Percentiles rank a stretch among this genome's conserved stretches.
Conservation (phyloP, 2,113 vertebrate species). For the Lagopus muta region DNA sequence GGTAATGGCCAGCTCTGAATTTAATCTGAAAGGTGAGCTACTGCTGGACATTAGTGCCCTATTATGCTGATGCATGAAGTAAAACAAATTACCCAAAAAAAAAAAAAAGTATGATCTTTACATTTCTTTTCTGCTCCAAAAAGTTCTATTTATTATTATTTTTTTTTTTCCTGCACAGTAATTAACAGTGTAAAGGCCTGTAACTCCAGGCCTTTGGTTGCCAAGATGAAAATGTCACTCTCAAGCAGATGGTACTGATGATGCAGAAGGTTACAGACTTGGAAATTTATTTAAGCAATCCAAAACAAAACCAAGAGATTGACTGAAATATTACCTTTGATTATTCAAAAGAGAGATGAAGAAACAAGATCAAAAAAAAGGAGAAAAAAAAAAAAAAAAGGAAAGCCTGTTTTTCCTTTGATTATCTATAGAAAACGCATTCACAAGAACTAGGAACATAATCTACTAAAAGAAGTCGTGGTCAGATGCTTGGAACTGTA, state of each 20-base stretch:
- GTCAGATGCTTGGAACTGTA: not conserved
- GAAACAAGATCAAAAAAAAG: not conserved
- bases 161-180: not conserved
- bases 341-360: not conserved
- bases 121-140: not conserved
- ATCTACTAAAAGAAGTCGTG: not conserved
- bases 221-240: slow-evolving; percentile 60
- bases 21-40: not conserved
- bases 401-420: not conserved
- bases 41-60: not conserved
- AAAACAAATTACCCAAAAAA: not conserved
- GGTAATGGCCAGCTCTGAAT: not conserved
- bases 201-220: not conserved
- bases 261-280: slow-evolving; percentile 44
- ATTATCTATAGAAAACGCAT: not conserved
- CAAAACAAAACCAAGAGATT: not conserved
- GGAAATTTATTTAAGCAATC: slow-evolving; percentile 22
- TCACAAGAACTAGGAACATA: not conserved
- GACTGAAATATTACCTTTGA: not conserved
- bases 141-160: not conserved
- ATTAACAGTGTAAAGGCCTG: not conserved
- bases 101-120: not conserved
- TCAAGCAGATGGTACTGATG: slow-evolving; percentile 40
- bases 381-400: not conserved
- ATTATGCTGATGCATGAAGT: not conserved